Conservation (phyloP, 2,113 vertebrate species). For the Xerus inauris region DNA sequence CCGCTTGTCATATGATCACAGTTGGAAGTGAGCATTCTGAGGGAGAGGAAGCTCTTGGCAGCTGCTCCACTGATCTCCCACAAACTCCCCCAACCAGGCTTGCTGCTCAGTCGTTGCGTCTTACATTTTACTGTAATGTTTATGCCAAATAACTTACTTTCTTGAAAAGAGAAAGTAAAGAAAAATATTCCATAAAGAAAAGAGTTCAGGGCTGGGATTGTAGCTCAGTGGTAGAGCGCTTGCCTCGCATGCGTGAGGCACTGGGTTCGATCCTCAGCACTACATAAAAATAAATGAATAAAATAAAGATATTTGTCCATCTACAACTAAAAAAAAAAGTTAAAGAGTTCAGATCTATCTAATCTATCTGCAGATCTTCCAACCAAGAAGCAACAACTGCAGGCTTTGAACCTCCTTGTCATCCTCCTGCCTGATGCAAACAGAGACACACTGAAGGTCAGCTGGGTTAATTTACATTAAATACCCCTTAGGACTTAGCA, state of each 20-base stretch:
- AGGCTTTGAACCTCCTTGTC: conserved; percentile 96
- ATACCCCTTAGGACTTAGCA: not conserved
- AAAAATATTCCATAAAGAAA: not conserved
- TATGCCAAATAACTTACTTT: conserved; percentile 45
- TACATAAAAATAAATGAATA: no score
- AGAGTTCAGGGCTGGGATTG: no score
- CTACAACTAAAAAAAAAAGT: no score
- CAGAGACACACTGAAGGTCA: conserved; percentile 95
- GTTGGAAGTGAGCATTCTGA: conserved; percentile 73
- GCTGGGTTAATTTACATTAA: conserved; percentile 56
- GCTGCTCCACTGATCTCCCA: conserved; percentile 66
- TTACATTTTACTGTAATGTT: conserved; percentile 4
- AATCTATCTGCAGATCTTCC: conserved; percentile 91
- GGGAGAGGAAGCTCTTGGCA: conserved; percentile 29
- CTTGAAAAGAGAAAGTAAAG: not conserved
- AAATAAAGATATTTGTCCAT: no score
- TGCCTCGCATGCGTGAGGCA: no score
- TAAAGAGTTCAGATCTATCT: conserved; percentile 49
- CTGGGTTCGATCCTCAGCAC: no score
- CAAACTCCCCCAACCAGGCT: conserved; percentile 39
- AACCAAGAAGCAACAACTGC: conserved; percentile 93
- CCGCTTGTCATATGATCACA: conserved; percentile 52
- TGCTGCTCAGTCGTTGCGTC: not conserved
- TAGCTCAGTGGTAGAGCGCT: no score
- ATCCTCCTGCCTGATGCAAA: conserved; percentile 94